Evolutionary conservation across 2,888 invertebrate genomes (phyloP).

Genomic region (Serrognathus titanus): DNA sequence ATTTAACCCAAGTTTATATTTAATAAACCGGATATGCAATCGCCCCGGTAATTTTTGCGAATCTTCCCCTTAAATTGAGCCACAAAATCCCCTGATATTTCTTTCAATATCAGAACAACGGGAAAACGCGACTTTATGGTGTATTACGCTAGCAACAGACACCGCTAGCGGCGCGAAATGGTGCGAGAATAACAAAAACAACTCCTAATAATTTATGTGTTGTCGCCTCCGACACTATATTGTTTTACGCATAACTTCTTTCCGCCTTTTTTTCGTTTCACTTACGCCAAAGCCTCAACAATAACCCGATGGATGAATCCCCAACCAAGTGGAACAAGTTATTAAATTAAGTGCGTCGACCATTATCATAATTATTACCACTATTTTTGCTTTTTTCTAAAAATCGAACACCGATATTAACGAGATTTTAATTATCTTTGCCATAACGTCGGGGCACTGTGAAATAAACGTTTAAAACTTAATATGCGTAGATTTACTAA

Average conservation of each 20-base stretch:
- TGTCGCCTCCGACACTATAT: constrained; percentile 28
- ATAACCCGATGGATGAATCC: neutral
- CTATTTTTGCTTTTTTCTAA: neutral
- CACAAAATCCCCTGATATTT: constrained; percentile 36
- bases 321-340: neutral
- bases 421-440: constrained; percentile 1
- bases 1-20: constrained; percentile 29
- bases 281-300: neutral
- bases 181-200: constrained; percentile 34
- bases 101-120: constrained; percentile 29
- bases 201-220: constrained; percentile 32
- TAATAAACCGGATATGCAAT: constrained; percentile 32
- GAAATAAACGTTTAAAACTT: neutral
- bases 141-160: constrained; percentile 33
- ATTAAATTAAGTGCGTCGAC: neutral
- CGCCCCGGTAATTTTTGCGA: constrained; percentile 32
- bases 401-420: neutral
- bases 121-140: constrained; percentile 34
- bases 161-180: constrained; percentile 31
- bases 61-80: constrained; percentile 35
- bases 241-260: constrained; percentile 13
- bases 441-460: neutral
- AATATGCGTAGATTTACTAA: neutral
- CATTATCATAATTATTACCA: constrained; percentile 1
- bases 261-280: constrained; percentile 3